Percentiles rank a stretch among this genome's conserved stretches.
Evolutionary conservation across 2,888 invertebrate genomes (phyloP).

Genomic region (Plagodis pulveraria): DNA sequence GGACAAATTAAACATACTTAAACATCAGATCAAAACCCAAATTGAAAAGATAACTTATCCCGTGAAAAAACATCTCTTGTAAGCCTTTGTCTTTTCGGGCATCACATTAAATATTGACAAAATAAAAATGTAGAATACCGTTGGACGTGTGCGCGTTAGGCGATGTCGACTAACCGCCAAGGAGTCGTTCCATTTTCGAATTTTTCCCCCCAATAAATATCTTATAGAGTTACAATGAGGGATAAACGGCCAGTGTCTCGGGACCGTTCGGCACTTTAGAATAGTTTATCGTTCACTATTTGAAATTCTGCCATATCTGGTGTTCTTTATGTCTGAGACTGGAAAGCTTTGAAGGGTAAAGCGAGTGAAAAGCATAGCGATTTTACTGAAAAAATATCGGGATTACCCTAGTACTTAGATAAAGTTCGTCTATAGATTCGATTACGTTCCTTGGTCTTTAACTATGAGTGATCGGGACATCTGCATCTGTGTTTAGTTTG

Average conservation of each 20-base stretch:
- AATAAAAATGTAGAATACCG: slow-evolving; percentile 82
- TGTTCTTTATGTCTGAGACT: slow-evolving; percentile 2
- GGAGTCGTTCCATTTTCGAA: slow-evolving; percentile 74
- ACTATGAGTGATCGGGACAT: too few relatives aligned
- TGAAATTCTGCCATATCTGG: slow-evolving; percentile 22
- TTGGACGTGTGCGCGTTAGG: slow-evolving; percentile 69
- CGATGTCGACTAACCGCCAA: slow-evolving; percentile 68
- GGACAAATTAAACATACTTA: too few relatives aligned
- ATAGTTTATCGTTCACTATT: slow-evolving; percentile 25
- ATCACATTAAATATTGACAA: slow-evolving; percentile 83
- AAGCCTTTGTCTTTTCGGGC: slow-evolving; percentile 39
- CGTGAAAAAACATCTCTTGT: slow-evolving; percentile 30
- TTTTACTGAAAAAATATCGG: too few relatives aligned
- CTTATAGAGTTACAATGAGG: slow-evolving; percentile 82
- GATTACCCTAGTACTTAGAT: too few relatives aligned
- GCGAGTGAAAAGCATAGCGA: too few relatives aligned
- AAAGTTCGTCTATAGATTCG: too few relatives aligned
- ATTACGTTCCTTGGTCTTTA: too few relatives aligned
- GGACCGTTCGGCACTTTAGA: slow-evolving; percentile 62
- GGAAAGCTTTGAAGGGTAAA: too few relatives aligned
- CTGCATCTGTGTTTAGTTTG: too few relatives aligned
- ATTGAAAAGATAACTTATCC: slow-evolving; percentile 13
- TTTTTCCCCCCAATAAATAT: slow-evolving; percentile 81
- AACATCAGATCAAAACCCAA: too few relatives aligned
- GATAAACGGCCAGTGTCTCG: slow-evolving; percentile 61